Evolutionary conservation across 2,113 vertebrate genomes (phyloP), one percentile per base, ranked within the genome.

Genomic region (Elephantulus edwardii): DNA sequence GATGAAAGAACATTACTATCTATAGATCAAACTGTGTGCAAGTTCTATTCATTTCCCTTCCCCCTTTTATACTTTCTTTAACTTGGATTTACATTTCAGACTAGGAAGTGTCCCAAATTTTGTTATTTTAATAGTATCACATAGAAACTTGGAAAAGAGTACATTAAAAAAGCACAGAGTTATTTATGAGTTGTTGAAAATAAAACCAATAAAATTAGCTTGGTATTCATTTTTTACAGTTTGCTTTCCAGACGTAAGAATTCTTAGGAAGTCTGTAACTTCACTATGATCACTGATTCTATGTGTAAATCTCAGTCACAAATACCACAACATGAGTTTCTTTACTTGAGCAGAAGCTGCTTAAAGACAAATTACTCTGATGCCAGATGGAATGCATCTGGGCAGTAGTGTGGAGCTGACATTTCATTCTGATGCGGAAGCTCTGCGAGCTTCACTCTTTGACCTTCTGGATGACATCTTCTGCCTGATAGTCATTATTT

Each of bases 401-500:
- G 17, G 35, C 40, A 24, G 56, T 28, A 64, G 46, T 86, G 71
- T 13, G 12, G 50, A n/a, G 70, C 87, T 75, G 76, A 46, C 82
- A 91, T 80, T 86, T 93, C 71, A 84, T 70, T 93, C 19, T 11
- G 33, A 68, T 26, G 50, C 10, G 1, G 44, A 52, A 91, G 38
- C 44, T 75, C 91, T 62, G 75, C 46, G 84, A 85, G 85, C 87
- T 91, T 60, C 0, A 1, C 74, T 88, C 74, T 94, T 84, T 94
- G 90, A 93, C 94, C 91, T 95, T 93, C 46, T 0, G 33, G 64
- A 62, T 92, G 95, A 85, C 94, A 95, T 72, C 78, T 82, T 76
- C 72, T 72, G 85, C 16, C 46, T 0, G 6, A 44, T 40, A 91
- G 91, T 82, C 93, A 93, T 95, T 95, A 95, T 96, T 95, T 94